These are phyloP conservation scores for Squalus acanthias DNA, from an alignment of 2,797 vertebrate species.

Conservation along the genomic window DNA sequence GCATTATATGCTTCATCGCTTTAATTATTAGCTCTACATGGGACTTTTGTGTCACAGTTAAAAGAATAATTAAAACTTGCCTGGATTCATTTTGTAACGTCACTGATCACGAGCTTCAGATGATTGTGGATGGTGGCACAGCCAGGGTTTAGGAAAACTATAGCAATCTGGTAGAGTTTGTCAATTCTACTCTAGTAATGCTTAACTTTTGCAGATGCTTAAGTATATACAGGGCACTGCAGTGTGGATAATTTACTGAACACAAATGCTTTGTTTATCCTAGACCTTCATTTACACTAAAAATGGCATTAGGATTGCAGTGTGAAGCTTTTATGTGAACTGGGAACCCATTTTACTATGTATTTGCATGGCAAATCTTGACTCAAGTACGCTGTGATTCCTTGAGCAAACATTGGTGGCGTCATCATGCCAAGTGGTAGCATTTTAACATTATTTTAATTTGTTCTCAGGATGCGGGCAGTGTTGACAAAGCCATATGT, in stretches of 20 bases:
- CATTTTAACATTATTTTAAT: not conserved
- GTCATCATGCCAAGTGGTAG: not conserved
- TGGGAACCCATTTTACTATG: not conserved
- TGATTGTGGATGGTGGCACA: not conserved
- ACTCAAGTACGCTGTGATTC: not conserved
- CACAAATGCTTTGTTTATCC: not conserved
- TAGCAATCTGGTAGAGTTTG: not conserved
- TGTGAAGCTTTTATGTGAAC: not conserved
- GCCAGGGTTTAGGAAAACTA: not conserved
- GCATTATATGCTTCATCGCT: not conserved
- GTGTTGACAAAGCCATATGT: not conserved
- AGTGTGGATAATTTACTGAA: not conserved
- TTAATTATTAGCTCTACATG: slow-evolving; percentile 9
- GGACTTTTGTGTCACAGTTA: not conserved
- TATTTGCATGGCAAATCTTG: not conserved
- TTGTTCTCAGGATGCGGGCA: not conserved
- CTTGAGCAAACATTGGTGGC: not conserved
- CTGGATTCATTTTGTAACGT: not conserved
- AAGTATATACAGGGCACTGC: not conserved
- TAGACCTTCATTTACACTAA: not conserved
- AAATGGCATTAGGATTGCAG: not conserved
- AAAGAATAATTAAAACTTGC: slow-evolving; percentile 3
- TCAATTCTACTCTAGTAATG: not conserved
- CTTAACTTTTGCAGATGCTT: not conserved
- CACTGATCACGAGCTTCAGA: not conserved